Evolutionary conservation across 2,888 invertebrate genomes (phyloP).

Genomic region (Eristalis tenax): DNA sequence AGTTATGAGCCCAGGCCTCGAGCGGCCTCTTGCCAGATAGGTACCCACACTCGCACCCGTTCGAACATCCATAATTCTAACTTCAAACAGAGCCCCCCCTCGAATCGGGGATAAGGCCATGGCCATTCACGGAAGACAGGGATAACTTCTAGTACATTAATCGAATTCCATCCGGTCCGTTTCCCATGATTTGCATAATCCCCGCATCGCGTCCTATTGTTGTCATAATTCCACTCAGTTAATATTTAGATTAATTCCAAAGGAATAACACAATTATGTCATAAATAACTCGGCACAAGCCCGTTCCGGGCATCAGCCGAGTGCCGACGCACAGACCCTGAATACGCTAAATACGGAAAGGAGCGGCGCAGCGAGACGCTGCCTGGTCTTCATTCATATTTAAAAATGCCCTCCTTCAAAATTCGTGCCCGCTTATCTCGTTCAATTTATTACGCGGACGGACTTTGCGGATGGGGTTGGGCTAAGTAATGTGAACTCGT

Average conservation of each 20-base stretch:
- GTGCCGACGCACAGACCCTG: neutral
- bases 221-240: conserved; percentile 69
- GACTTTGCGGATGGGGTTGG: conserved; percentile 17
- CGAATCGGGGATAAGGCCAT: conserved; percentile 8
- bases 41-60: neutral
- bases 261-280: conserved; percentile 67
- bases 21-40: neutral
- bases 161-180: conserved; percentile 68
- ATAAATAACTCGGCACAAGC: conserved; percentile 44
- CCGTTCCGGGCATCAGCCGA: neutral
- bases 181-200: conserved; percentile 71
- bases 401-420: conserved; percentile 34
- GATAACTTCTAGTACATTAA: conserved; percentile 55
- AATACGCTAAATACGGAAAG: neutral
- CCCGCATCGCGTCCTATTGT: conserved; percentile 46
- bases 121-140: conserved; percentile 22
- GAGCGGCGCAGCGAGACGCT: too few species aligned
- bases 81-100: conserved; percentile 30
- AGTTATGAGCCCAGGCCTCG: conserved; percentile 39
- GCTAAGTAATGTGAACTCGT: conserved; percentile 62
- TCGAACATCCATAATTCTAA: conserved; percentile 42
- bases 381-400: conserved; percentile 35
- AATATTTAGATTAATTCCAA: conserved; percentile 65
- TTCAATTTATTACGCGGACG: conserved; percentile 45
- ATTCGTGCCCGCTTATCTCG: conserved; percentile 54